phyloP scores from a whole-genome alignment of 64 coral and sea anemone species.

The Dendrophyllia cribrosa region DNA sequence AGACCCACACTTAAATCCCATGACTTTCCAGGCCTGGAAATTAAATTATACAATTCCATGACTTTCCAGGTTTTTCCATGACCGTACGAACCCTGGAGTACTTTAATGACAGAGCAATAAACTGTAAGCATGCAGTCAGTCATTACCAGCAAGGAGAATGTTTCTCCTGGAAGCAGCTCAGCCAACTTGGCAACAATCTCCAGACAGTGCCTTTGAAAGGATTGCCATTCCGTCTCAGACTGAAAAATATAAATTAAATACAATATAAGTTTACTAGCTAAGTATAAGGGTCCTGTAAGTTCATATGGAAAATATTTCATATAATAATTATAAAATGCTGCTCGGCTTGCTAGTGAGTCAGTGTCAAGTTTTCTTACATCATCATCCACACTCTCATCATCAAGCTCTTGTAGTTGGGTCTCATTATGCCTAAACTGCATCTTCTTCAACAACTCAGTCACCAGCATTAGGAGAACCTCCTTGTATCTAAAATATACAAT shows the following conservation, averaged over 20 bases:
- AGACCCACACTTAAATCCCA: too few relatives aligned
- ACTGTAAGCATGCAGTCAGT: neutral
- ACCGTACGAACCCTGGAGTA: too few relatives aligned
- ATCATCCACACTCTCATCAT: constrained; percentile 87
- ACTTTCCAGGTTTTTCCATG: too few relatives aligned
- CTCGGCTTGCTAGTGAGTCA: too few relatives aligned
- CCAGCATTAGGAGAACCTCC: constrained; percentile 81
- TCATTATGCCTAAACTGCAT: constrained; percentile 95
- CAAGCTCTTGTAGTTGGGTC: constrained; percentile 78
- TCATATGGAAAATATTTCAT: too few relatives aligned
- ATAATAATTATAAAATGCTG: too few relatives aligned
- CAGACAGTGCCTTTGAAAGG: constrained; percentile 87
- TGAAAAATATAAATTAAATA: constrained; percentile 20
- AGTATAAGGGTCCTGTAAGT: too few relatives aligned
- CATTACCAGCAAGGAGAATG: constrained; percentile 94
- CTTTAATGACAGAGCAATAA: neutral
- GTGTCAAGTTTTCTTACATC: constrained; percentile 62
- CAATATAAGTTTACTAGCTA: too few relatives aligned
- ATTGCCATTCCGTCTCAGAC: constrained; percentile 98
- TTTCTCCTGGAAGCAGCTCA: constrained; percentile 92
- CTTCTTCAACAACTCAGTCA: constrained; percentile 87
- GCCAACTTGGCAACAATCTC: constrained; percentile 94
- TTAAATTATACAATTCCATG: too few relatives aligned
- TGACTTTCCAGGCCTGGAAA: too few relatives aligned
- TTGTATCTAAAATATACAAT: constrained; percentile 35